These are phyloP conservation scores for Dicyrtomina minuta DNA, from an alignment of 2,888 invertebrate genomes.

Conservation along the genomic window DNA sequence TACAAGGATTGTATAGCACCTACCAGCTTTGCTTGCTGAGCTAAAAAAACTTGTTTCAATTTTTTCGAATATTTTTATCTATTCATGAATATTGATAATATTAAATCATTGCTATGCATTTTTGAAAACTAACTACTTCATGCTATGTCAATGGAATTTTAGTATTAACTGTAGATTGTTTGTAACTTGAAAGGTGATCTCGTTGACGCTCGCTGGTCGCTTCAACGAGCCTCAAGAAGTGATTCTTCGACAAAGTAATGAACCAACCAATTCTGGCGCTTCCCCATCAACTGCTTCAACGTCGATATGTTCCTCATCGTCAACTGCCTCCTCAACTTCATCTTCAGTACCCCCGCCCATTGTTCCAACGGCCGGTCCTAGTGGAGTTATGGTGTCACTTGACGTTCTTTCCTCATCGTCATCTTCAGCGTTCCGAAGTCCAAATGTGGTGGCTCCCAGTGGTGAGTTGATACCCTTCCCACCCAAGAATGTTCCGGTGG, in stretches of 20 bases:
- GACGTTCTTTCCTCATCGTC: constrained; percentile 44
- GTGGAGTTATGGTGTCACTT: constrained; percentile 46
- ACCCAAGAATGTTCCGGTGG: constrained; percentile 56
- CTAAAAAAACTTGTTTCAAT: too few relatives aligned
- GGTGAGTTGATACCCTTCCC: constrained; percentile 51
- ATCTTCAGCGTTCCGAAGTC: constrained; percentile 59
- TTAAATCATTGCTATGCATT: too few relatives aligned
- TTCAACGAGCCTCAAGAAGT: constrained; percentile 72
- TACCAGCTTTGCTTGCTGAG: too few relatives aligned
- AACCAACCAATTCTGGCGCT: constrained; percentile 54
- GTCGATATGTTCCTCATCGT: constrained; percentile 26
- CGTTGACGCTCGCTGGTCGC: constrained; percentile 65
- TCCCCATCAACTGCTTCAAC: constrained; percentile 56
- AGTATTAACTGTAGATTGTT: too few relatives aligned
- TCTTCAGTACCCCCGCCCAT: constrained; percentile 27
- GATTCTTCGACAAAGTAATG: constrained; percentile 58
- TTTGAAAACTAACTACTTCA: too few relatives aligned
- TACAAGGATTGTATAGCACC: too few relatives aligned
- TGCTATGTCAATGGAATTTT: too few relatives aligned
- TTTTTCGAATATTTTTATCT: too few relatives aligned
- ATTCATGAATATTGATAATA: too few relatives aligned
- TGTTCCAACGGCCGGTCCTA: constrained; percentile 39
- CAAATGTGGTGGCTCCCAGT: constrained; percentile 78
- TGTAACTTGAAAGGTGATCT: constrained; percentile 60
- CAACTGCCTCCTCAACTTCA: constrained; percentile 30